Evolutionary conservation across 2,797 vertebrate species (phyloP).

Genomic region (Triplophysa bombifrons): DNA sequence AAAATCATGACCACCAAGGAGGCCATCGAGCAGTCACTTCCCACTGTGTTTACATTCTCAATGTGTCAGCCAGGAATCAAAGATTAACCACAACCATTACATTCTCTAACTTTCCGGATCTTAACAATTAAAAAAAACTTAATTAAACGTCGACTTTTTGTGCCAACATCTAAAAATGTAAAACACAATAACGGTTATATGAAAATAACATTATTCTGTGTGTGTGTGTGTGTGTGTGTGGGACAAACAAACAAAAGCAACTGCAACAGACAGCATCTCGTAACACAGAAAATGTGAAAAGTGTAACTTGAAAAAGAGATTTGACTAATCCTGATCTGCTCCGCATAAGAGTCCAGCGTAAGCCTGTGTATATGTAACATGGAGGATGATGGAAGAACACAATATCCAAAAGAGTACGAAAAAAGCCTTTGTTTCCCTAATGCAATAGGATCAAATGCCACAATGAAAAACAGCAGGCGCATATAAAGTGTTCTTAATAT

Average conservation of each 20-base stretch:
- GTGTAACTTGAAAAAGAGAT: slow-evolving; percentile 7
- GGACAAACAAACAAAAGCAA: slow-evolving; percentile 1
- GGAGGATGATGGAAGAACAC: background rate
- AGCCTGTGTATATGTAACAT: slow-evolving; percentile 10
- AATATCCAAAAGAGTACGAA: background rate
- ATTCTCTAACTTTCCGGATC: background rate
- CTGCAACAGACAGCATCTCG: slow-evolving; percentile 11
- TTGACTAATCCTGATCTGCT: slow-evolving; percentile 23
- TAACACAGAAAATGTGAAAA: background rate
- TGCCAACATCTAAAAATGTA: background rate
- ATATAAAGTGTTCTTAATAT: slow-evolving; percentile 49
- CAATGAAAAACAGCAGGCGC: slow-evolving; percentile 49
- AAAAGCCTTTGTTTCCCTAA: slow-evolving; percentile 12
- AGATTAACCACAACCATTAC: slow-evolving; percentile 2
- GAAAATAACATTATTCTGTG: background rate
- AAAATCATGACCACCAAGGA: slow-evolving; percentile 6
- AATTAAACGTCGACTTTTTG: background rate
- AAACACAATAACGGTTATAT: slow-evolving; percentile 1
- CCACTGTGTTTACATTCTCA: background rate
- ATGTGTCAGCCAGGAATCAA: background rate
- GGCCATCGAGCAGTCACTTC: slow-evolving; percentile 5
- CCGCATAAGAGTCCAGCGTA: slow-evolving; percentile 10
- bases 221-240: background rate
- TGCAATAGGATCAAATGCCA: slow-evolving; percentile 40
- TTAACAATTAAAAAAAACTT: background rate